Base-by-base conservation (phyloP, 2,888 invertebrate genomes). In the Neoscelio sp. region DNA sequence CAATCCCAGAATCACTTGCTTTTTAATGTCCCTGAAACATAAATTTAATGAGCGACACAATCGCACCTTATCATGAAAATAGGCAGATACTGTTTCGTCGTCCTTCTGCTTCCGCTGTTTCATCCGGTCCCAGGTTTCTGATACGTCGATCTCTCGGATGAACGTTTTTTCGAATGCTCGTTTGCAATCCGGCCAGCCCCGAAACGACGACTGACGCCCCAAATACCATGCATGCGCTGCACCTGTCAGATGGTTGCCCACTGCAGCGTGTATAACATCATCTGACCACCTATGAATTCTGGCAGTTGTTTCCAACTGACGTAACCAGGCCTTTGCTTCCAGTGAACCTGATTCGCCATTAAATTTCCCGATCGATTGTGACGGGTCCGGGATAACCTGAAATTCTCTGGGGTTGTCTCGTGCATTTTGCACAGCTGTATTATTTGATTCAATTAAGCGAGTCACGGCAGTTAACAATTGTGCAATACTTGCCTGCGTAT, bases 51-150 rank as follows among this genome's bases (percentile, higher is more conserved):
- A n/a, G 2, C 28, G 23, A 42, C 42, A 42, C 2, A 58, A 26
- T n/a, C 42, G 8, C 2, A 58, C 44, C 13, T 58, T 58, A 5
- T 38, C 18, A 20, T 54, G 54, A 13, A 54, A 54, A 20, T 54
- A 54, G 1, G 30, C 26, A 13, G 50, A 12, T 15, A 12, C 26
- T 8, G 2, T 15, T 23, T 54, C 38, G 7, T 12, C 23, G 10
- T 54, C 23, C 8, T 35, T 33, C 10, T 54, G 54, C 6, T 38
- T 4, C 1, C 35, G 54, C 1, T 20, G 18, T 1, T 33, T 54
- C 54, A 54, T 54, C 20, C 20, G 15, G 3, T 33, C 38, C 54
- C 54, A 54, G 6, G 54, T 35, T 0, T 54, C 54, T 1, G 54
- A 33, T 1, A 38, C 1, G 13, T 54, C 35, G 20, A 20, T 18